Base-by-base conservation (phyloP, 2,797 vertebrate genomes). In the Gorsachius magnificus region DNA sequence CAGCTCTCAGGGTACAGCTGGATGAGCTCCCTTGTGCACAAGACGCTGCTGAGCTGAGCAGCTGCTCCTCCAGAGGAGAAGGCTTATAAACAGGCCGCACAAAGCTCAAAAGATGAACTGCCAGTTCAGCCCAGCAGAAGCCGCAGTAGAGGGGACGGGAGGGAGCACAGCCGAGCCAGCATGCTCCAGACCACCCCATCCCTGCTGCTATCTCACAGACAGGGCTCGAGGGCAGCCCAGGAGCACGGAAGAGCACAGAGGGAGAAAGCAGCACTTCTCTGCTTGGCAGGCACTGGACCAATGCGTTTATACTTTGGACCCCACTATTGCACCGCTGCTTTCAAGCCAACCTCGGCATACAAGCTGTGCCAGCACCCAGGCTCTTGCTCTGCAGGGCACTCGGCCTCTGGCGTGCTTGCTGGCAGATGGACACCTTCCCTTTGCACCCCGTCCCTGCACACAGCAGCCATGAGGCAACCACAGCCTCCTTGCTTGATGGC, bases 381-480 rank as follows among this genome's bases (percentile, higher is more conserved):
- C 33, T 78, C 58, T 28, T 2, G 6, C 45, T 28, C 48, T 0
- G 13, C 31, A 33, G 22, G 54, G 18, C 1, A 0, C 29, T 36
- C 15, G 1, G 61, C 61, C 46, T 33, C 54, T 2, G 6, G 28
- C 3, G 1, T 5, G 16, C 31, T 48, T 11, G 18, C 74, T 33
- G 50, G 18, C 14, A 1, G 33, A 35, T 28, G 31, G 31, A 41
- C 24, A 28, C 6, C 48, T n/a, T 36, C 66, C 76, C 28, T 56
- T 38, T 4, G 4, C 38, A 10, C 11, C 29, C n/a, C 54, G 10
- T 3, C 24, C n/a, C 43, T 5, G 18, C 8, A 9, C 0, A 10
- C 24, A 31, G 12, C 36, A 29, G 38, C 26, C 18, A 2, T 1
- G 4, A 65, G 43, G 35, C 3, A 5, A 31, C 36, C 18, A 2